Conservation (phyloP, 2,113 vertebrate genomes). For the Anhinga rufa region DNA sequence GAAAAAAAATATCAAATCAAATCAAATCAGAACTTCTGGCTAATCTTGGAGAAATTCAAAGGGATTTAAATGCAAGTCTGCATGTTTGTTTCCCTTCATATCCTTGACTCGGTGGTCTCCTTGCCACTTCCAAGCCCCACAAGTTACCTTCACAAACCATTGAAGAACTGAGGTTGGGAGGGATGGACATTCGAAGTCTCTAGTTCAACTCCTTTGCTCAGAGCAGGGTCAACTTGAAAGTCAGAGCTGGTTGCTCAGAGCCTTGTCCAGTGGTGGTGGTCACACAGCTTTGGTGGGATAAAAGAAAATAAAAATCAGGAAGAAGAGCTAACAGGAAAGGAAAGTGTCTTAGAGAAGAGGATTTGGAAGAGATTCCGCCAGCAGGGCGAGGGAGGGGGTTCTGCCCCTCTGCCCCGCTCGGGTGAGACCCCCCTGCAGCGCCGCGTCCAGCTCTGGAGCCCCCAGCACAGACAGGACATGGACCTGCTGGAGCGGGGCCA, state of each 20-base stretch:
- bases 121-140: neutral
- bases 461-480: neutral
- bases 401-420: neutral
- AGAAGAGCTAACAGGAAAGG: neutral
- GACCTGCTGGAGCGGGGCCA: too few species aligned
- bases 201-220: neutral
- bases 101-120: neutral
- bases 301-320: neutral
- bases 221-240: neutral
- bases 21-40: neutral
- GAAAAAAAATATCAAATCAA: neutral
- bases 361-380: neutral
- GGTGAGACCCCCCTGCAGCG: neutral
- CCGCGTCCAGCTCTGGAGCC: neutral
- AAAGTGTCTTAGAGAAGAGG: neutral
- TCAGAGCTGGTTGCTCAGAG: neutral
- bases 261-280: neutral
- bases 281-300: neutral
- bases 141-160: neutral
- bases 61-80: neutral
- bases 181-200: neutral
- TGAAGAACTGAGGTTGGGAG: neutral
- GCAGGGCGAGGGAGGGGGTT: neutral
- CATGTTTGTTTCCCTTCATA: fast-evolving
- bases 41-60: neutral